Conservation (phyloP, 2,797 vertebrate genomes). For the Alfaro cultratus region DNA sequence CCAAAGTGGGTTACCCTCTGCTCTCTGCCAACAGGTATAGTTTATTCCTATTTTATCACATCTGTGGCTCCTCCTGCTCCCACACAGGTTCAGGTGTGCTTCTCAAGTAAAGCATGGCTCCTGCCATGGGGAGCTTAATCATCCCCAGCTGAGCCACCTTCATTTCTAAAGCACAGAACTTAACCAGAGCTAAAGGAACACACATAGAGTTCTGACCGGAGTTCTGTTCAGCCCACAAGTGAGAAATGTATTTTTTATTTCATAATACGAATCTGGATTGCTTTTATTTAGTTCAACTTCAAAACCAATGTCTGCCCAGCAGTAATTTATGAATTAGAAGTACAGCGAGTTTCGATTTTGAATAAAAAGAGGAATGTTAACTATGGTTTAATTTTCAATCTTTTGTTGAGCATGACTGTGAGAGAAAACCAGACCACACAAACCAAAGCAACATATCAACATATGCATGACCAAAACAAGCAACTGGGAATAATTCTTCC, state of each 20-base stretch:
- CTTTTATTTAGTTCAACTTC: constrained; percentile 1
- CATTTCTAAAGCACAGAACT: constrained; percentile 20
- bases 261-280: constrained; percentile 6
- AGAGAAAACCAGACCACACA: not conserved
- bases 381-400: not conserved
- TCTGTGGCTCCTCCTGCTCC: constrained; percentile 46
- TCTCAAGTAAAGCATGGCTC: constrained; percentile 31
- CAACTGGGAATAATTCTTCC: not conserved
- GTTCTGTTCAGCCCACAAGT: constrained; percentile 8
- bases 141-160: constrained; percentile 54
- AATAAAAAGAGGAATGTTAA: not conserved
- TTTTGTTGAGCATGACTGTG: not conserved
- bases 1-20: constrained; percentile 22
- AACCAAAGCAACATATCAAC: not conserved
- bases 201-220: constrained; percentile 8
- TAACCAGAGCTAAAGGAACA: not conserved
- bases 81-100: constrained; percentile 52
- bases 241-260: constrained; percentile 23
- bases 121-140: constrained; percentile 48
- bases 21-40: constrained; percentile 50
- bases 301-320: not conserved
- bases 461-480: not conserved
- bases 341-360: not conserved
- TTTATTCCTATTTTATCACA: constrained; percentile 59
- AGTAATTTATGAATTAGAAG: not conserved